These are phyloP conservation scores for Abscondita cerata DNA, from an alignment of 2,888 invertebrate genomes.

Conservation along the genomic window DNA sequence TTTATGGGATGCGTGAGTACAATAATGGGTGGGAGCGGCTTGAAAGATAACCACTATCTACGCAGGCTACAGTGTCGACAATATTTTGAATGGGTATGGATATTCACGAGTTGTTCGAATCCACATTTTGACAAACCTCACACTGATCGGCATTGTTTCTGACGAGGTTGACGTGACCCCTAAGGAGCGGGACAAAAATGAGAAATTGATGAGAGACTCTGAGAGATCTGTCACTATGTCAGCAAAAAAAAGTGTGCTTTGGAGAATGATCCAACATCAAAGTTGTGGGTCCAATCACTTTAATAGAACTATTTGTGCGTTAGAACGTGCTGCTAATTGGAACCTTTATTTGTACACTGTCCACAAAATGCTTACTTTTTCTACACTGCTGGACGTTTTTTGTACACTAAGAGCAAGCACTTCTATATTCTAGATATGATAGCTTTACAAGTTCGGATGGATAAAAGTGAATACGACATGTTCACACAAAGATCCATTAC, in stretches of 20 bases:
- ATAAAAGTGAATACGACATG: too few species aligned
- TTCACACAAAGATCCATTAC: constrained; percentile 4
- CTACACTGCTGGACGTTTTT: neutral
- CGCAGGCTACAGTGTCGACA: neutral
- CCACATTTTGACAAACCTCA: neutral
- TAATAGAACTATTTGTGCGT: neutral
- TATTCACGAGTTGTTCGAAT: neutral
- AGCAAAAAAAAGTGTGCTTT: neutral
- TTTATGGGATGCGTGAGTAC: neutral
- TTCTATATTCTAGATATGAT: neutral
- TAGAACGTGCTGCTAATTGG: neutral
- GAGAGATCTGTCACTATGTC: too few species aligned
- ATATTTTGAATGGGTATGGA: neutral
- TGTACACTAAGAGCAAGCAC: too few species aligned
- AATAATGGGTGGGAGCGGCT: neutral
- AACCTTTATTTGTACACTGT: neutral
- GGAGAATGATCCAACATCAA: neutral
- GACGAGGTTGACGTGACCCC: neutral
- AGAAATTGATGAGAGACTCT: too few species aligned
- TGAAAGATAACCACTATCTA: neutral
- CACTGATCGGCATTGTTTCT: neutral
- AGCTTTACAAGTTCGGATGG: too few species aligned
- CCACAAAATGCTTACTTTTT: neutral
- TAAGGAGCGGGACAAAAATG: neutral
- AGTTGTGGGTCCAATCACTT: too few species aligned